A percentile compares a stretch with the other conserved stretches of the same genome.
phyloP scores from a whole-genome alignment of 1,140 invertebrate genomes.

The Scylla paramamosain region DNA sequence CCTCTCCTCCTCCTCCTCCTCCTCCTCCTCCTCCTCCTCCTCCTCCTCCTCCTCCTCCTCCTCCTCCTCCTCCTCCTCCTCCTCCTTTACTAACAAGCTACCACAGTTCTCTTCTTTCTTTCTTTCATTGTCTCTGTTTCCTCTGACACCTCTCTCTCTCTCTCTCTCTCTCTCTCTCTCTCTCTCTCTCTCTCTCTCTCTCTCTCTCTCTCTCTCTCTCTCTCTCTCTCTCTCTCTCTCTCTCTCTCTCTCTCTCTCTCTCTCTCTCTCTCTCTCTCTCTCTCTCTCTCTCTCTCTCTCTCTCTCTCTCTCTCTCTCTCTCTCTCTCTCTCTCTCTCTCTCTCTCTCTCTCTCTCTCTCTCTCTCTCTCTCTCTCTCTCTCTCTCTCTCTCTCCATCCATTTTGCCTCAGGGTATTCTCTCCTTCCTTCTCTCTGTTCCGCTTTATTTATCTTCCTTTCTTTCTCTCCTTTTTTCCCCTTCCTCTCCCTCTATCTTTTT shows the following conservation, averaged over 20 bases:
- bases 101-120: not conserved
- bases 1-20: too few relatives aligned
- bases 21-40: too few relatives aligned
- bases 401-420: not conserved
- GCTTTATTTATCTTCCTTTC: not conserved
- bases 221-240: not conserved
- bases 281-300: not conserved
- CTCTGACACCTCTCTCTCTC: not conserved
- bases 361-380: not conserved
- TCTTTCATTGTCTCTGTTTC: not conserved
- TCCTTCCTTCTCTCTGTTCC: not conserved
- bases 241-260: conserved; percentile 46
- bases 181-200: too few relatives aligned
- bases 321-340: not conserved
- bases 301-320: not conserved
- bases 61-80: conserved; percentile 2
- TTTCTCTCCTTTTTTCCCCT: not conserved
- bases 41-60: not conserved
- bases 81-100: not conserved
- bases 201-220: conserved; percentile 14
- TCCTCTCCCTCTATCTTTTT: too few relatives aligned
- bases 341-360: too few relatives aligned
- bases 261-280: not conserved
- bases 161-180: too few relatives aligned
- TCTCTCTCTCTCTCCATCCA: not conserved